Base-by-base conservation (phyloP, 2,113 vertebrate species). In the Ctenomys sociabilis region DNA sequence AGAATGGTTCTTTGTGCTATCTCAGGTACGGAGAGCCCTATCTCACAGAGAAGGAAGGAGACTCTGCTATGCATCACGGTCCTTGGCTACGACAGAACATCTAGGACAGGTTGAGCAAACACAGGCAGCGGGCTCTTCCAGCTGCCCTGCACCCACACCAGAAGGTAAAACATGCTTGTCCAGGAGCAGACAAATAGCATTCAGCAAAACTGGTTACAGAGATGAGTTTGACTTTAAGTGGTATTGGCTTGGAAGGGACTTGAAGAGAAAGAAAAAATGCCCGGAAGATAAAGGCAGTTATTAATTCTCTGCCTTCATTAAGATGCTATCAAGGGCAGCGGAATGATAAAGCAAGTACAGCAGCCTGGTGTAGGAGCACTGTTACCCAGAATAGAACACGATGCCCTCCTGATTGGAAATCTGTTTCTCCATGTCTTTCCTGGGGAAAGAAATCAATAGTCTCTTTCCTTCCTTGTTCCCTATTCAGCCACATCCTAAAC, bases 211-310 rank as follows among this genome's bases (percentile, higher is more conserved):
- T 85, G 93, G 80, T 75, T 88, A 43, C 32, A 72, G 87, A 91
- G 59, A 91, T 91, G 66, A 88, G 84, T 91, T 97, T 93, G 80
- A 81, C 89, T 82, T 93, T 96, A 88, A 93, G 93, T 89, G 66
- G 26, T 72, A 21, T 63, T 78, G 90, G 80, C 92, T 73, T 96
- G n/a, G 3, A 93, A 93, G 73, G 84, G 59, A 24, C 43, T 86
- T 91, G 88, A 91, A 88, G 73, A 16, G 89, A 95, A 88, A 85
- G 83, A 94, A 89, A 91, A 63, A 68, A 96, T 88, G 90, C 49
- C 84, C 89, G 10, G 66, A 61, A 82, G 83, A 85, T 95, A 94
- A 80, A 43, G 66, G 64, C 1, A 6, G 85, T 89, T 49, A 64
- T 88, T 87, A 57, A 0, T 95, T 82, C 83, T 90, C 78, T 89